Evolutionary conservation across 2,888 invertebrate species (phyloP), one percentile per base, ranked within the genome.

Genomic region (Cryptus armator): DNA sequence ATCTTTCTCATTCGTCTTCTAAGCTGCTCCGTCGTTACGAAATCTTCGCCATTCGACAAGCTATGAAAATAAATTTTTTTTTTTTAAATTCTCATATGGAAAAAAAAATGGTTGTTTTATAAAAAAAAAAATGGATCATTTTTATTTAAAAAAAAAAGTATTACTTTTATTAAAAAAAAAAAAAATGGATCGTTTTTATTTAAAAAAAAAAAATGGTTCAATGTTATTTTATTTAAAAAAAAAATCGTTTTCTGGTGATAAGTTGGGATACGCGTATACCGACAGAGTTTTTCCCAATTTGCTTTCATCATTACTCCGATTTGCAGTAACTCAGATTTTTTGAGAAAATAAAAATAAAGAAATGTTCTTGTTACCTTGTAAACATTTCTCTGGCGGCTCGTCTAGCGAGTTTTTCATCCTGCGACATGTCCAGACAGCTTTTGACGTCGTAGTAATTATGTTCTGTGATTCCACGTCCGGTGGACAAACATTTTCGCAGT

Each of bases 341-440:
- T 2, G 3, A 14, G 12, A 12, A 48, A 48, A 48, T 24, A 2
- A 24, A 24, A 3, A 24, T 24, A 24, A 24, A 10, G 29, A 29
- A 59, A 59, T 5, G 24, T 59, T 59, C 29, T 32, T 16, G 16
- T 75, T 93, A 97, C 97, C 96, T 97, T n/a, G 97, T 96, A 92
- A 98, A 98, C 86, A 99, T 96, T 92, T 98, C 97, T 76, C 97
- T 95, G 0, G 98, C 98, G 0, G 98, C 98, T 94, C 97, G 97
- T 85, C 98, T 95, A 0, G 98, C 98, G 44, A 98, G 95, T 83
- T 98, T 98, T 93, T 99, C 98, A 89, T 98, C 97, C 68, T 97
- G 95, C 4, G 97, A 97, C 94, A 98, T 98, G 0, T 96, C 96
- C 14, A 98, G 95, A 91, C 98, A 98, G 75, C 96, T 96, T 89